phyloP scores from a whole-genome alignment of 2,888 invertebrate genomes.

The Spatulosminthurus flaviceps region DNA sequence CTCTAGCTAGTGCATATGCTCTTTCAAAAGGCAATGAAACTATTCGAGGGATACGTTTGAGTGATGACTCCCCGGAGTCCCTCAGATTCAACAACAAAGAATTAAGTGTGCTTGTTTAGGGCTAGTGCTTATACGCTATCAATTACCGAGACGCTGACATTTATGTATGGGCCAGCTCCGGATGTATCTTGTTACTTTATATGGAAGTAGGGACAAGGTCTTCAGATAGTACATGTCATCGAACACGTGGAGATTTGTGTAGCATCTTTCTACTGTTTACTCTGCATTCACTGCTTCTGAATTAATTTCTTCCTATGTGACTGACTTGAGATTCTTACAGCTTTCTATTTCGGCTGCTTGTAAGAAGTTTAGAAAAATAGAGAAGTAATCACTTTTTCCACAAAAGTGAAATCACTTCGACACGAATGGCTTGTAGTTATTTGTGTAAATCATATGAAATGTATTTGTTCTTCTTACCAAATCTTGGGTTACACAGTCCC shows the following conservation, averaged over 20 bases:
- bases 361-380: too few relatives aligned
- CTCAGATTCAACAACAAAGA: constrained; percentile 21
- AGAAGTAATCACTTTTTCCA: too few relatives aligned
- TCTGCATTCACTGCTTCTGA: not conserved
- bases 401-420: too few relatives aligned
- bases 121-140: constrained; percentile 12
- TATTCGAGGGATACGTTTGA: constrained; percentile 7
- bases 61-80: constrained; percentile 35
- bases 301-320: not conserved
- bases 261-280: not conserved
- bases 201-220: not conserved
- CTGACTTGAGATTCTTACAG: too few relatives aligned
- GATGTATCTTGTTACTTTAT: constrained; percentile 19
- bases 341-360: too few relatives aligned
- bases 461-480: too few relatives aligned
- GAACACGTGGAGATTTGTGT: constrained; percentile 14
- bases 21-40: not conserved
- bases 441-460: too few relatives aligned
- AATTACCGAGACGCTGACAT: constrained; percentile 30
- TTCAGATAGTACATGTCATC: not conserved
- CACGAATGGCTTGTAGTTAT: too few relatives aligned
- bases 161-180: not conserved
- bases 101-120: constrained; percentile 9
- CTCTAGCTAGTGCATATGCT: not conserved
- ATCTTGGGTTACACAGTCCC: too few relatives aligned